A percentile compares a stretch with the other conserved stretches of the same genome.
Conservation (phyloP, 2,888 invertebrate species). For the Agrotis puta region DNA sequence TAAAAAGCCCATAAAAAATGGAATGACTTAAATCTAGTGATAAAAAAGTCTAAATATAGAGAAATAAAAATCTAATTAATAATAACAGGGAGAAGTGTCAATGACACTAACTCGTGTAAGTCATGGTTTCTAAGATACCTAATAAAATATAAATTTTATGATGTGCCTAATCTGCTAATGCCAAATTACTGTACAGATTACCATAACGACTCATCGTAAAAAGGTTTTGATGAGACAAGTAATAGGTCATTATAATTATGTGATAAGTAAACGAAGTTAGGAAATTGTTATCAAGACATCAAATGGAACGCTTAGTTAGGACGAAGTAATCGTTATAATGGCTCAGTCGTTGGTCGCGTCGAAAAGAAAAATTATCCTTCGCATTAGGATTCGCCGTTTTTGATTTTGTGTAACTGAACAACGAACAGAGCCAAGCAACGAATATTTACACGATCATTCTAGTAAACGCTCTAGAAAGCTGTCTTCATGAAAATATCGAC, state of each 20-base stretch:
- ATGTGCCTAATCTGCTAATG: not conserved
- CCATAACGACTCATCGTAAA: not conserved
- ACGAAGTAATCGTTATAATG: not conserved
- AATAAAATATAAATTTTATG: slow-evolving; percentile 9
- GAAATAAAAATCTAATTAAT: not conserved
- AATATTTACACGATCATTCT: too few relatives aligned
- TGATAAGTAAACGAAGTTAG: not conserved
- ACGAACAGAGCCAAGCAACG: too few relatives aligned
- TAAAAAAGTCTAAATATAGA: not conserved
- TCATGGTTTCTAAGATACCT: not conserved
- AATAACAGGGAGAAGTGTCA: not conserved
- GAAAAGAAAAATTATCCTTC: too few relatives aligned
- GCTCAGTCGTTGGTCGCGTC: too few relatives aligned
- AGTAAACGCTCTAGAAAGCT: too few relatives aligned
- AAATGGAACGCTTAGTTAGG: not conserved
- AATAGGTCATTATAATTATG: not conserved
- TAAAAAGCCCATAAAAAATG: not conserved
- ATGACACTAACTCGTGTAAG: not conserved
- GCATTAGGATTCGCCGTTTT: too few relatives aligned
- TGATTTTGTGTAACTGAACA: too few relatives aligned
- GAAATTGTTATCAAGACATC: not conserved
- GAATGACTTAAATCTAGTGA: not conserved
- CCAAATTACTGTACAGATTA: not conserved
- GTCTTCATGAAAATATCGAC: too few relatives aligned
- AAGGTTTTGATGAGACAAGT: slow-evolving; percentile 6